These are phyloP conservation scores for Orius laevigatus DNA, from an alignment of 1,140 invertebrate species.

Conservation along the genomic window DNA sequence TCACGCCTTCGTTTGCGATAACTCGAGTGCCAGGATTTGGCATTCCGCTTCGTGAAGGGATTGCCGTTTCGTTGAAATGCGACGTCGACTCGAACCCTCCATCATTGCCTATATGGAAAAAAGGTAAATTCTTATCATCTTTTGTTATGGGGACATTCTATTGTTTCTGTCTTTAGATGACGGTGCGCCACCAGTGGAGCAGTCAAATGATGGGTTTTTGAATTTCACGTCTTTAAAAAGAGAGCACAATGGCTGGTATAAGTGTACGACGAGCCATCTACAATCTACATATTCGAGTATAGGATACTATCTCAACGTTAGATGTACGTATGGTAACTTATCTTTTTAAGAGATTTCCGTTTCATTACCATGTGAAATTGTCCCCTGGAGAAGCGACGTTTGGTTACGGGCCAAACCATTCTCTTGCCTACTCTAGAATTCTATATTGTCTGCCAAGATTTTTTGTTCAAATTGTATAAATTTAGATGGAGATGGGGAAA, in stretches of 20 bases:
- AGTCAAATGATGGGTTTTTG: slow-evolving; percentile 55
- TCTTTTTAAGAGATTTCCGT: slow-evolving; percentile 13
- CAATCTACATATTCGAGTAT: slow-evolving; percentile 72
- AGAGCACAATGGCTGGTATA: slow-evolving; percentile 75
- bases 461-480: background rate
- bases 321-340: slow-evolving; percentile 44
- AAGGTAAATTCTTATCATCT: slow-evolving; percentile 33
- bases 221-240: slow-evolving; percentile 62
- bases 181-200: slow-evolving; percentile 38
- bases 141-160: too few relatives aligned
- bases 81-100: slow-evolving; percentile 81
- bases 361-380: background rate
- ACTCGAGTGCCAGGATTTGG: slow-evolving; percentile 77
- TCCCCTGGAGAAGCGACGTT: background rate
- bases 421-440: background rate
- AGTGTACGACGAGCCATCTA: slow-evolving; percentile 65
- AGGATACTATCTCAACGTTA: slow-evolving; percentile 73
- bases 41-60: slow-evolving; percentile 64
- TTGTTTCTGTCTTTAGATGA: slow-evolving; percentile 33
- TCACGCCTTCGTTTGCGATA: slow-evolving; percentile 78
- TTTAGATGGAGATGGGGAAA: slow-evolving; percentile 7
- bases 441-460: background rate
- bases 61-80: slow-evolving; percentile 70
- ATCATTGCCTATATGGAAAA: slow-evolving; percentile 69
- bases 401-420: background rate